A percentile compares a stretch with the other conserved stretches of the same genome.
Evolutionary conservation across 2,888 invertebrate species (phyloP).

Genomic region (Cecidostiba fungosa): DNA sequence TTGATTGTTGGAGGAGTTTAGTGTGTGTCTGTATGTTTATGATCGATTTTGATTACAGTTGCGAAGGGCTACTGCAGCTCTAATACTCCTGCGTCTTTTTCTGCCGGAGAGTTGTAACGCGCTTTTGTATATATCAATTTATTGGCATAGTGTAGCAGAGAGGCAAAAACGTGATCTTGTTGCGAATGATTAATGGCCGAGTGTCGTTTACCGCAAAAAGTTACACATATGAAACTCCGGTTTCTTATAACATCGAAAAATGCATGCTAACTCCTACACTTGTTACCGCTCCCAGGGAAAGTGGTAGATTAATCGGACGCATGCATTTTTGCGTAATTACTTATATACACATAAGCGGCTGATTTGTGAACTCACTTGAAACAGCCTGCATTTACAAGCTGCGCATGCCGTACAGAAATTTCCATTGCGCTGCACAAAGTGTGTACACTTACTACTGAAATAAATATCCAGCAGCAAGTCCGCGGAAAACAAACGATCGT

Average conservation of each 20-base stretch:
- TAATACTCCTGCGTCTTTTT: not conserved
- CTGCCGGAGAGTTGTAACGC: not conserved
- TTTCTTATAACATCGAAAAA: not conserved
- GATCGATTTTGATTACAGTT: not conserved
- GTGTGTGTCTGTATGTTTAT: not conserved
- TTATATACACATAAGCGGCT: not conserved
- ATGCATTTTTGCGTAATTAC: not conserved
- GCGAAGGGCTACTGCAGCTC: not conserved
- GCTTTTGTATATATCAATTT: not conserved
- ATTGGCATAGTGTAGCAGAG: not conserved
- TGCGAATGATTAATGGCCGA: not conserved
- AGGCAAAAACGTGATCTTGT: not conserved
- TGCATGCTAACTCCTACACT: not conserved
- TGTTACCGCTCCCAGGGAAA: not conserved
- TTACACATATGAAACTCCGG: conserved; percentile 5
- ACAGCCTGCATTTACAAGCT: too few species aligned
- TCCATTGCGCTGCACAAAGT: not conserved
- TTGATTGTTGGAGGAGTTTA: conserved; percentile 3
- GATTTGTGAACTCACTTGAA: not conserved
- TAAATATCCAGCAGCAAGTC: not conserved
- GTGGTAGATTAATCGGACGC: not conserved
- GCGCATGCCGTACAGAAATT: not conserved
- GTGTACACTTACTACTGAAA: too few species aligned
- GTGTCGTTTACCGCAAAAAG: not conserved
- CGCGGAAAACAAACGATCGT: conserved; percentile 29